Evolutionary conservation across 2,888 invertebrate species (phyloP).

Genomic region (Lepidochrysops patricia): DNA sequence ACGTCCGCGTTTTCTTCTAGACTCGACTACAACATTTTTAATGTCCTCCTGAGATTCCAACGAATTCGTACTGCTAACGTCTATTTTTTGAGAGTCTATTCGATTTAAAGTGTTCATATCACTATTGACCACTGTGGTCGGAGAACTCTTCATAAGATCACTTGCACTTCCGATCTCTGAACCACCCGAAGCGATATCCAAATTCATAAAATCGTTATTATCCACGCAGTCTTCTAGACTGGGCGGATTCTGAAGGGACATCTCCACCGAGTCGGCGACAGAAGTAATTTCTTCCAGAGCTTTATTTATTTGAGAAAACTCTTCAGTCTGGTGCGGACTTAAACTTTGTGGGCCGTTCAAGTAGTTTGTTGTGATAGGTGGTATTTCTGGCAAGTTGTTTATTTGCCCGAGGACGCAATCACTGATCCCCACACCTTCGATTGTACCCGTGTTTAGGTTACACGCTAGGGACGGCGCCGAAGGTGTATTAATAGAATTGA

Average conservation of each 20-base stretch:
- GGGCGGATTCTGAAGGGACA: slow-evolving; percentile 56
- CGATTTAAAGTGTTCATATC: slow-evolving; percentile 44
- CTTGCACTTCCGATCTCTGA: slow-evolving; percentile 54
- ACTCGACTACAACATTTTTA: slow-evolving; percentile 60
- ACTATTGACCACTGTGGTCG: slow-evolving; percentile 40
- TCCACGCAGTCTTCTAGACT: slow-evolving; percentile 66
- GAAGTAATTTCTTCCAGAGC: slow-evolving; percentile 67
- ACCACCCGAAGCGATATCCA: slow-evolving; percentile 55
- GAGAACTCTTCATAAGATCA: slow-evolving; percentile 62
- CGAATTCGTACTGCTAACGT: slow-evolving; percentile 60
- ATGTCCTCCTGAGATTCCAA: slow-evolving; percentile 68
- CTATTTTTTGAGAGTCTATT: slow-evolving; percentile 54
- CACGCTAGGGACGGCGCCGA: slow-evolving; percentile 39
- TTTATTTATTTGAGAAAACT: slow-evolving; percentile 64
- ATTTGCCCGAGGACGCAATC: slow-evolving; percentile 61
- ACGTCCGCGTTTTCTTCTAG: slow-evolving; percentile 74
- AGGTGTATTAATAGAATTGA: slow-evolving; percentile 44
- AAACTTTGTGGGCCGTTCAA: slow-evolving; percentile 52
- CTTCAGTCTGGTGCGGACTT: slow-evolving; percentile 67
- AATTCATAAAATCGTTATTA: slow-evolving; percentile 62
- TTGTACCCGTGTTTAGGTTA: slow-evolving; percentile 39
- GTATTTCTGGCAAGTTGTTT: slow-evolving; percentile 51
- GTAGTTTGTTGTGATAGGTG: slow-evolving; percentile 53
- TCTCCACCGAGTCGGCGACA: slow-evolving; percentile 50
- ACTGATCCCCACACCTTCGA: slow-evolving; percentile 51